Conservation (phyloP, 2,797 vertebrate genomes). For the Tenualosa ilisha region DNA sequence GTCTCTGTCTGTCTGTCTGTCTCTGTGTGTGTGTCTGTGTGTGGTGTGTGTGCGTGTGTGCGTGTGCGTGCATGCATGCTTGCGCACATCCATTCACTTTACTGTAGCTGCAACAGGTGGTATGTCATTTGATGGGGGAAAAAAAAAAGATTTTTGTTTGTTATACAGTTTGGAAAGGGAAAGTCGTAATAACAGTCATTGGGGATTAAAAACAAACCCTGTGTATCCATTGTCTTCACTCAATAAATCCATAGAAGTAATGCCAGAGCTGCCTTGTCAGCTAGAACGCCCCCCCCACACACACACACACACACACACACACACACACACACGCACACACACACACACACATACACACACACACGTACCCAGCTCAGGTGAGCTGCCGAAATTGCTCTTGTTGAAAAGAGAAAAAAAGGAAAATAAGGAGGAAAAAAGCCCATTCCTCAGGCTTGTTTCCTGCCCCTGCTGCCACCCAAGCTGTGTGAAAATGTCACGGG, state of each 20-base stretch:
- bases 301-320: background rate
- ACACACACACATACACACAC: background rate
- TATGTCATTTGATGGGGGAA: background rate
- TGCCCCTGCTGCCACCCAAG: background rate
- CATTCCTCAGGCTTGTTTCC: background rate
- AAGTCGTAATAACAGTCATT: background rate
- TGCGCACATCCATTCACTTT: background rate
- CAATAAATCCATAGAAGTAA: constrained; percentile 6
- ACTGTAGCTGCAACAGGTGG: background rate
- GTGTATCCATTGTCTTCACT: background rate
- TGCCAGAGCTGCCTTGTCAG: constrained; percentile 1
- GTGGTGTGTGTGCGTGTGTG: background rate
- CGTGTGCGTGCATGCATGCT: background rate
- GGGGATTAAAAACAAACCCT: background rate
- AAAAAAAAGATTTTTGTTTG: background rate
- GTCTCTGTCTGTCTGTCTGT: too few species aligned
- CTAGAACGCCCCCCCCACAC: background rate
- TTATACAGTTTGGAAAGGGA: background rate
- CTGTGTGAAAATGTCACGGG: constrained; percentile 28
- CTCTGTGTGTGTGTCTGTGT: too few species aligned
- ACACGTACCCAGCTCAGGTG: background rate
- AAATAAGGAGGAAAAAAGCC: background rate
- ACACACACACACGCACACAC: background rate
- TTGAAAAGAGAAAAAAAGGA: background rate
- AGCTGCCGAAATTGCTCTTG: background rate